Conservation (phyloP, 2,113 vertebrate species). For the Neolamprologus toae region DNA sequence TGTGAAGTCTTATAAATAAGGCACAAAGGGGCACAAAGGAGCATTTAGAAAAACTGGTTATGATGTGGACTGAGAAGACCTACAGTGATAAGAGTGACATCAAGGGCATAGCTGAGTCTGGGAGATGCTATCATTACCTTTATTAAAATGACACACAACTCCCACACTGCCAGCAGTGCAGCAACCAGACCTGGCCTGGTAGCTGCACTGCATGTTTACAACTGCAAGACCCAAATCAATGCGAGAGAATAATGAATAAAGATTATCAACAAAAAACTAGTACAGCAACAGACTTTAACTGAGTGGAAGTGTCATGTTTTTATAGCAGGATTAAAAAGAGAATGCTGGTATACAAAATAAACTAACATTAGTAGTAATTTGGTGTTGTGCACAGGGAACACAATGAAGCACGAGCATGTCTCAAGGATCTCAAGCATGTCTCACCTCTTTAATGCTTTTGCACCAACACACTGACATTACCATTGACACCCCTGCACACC, state of each 20-base stretch:
- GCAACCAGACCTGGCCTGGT: background rate
- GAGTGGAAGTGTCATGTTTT: background rate
- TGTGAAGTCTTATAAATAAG: conserved; percentile 20
- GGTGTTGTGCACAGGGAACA: background rate
- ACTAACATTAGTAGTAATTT: background rate
- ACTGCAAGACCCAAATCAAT: conserved; percentile 5
- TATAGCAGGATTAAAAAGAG: background rate
- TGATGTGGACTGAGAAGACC: background rate
- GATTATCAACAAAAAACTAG: background rate
- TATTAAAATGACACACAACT: conserved; percentile 61
- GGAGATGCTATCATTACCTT: conserved; percentile 66
- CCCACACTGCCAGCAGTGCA: conserved; percentile 48
- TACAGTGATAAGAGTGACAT: conserved; percentile 7
- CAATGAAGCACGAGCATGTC: background rate
- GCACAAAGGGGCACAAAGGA: background rate
- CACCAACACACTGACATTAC: background rate
- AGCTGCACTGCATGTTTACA: conserved; percentile 30
- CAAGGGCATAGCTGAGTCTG: conserved; percentile 59
- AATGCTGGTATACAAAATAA: background rate
- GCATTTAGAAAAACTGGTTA: background rate
- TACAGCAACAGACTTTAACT: background rate
- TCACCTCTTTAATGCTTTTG: background rate
- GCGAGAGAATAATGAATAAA: background rate
- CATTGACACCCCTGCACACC: background rate
- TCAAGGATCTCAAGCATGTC: no score